Evolutionary conservation across 2,888 invertebrate genomes (phyloP), one percentile per base, ranked within the genome.

Genomic region (Agonopterix arenella): DNA sequence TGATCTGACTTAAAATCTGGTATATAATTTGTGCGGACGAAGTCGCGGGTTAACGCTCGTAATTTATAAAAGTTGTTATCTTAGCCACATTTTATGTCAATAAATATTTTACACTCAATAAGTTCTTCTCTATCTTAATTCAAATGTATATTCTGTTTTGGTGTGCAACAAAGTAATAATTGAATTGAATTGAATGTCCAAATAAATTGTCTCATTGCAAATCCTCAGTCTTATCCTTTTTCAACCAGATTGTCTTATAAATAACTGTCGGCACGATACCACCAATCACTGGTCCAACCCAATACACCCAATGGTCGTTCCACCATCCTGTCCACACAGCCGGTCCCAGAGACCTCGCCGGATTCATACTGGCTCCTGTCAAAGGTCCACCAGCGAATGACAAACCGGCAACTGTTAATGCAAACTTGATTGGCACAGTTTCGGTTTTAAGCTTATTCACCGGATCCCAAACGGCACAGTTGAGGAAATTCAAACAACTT

Each of bases 341-440:
- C 0, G 95, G 95, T 0, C 90, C 95, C 11, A 96, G 89, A 4
- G 92, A 89, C 54, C 94, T 90, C 0, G 92, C 93, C 0, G 94
- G 94, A 66, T 94, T 94, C 92, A 94, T 91, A 66, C 93, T 92
- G 43, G 92, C 92, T 0, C 93, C 93, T 0, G 95, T 95, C 57
- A 92, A 90, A 1, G 93, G 92, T 4, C 92, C 93, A 28, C 93
- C 93, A 2, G 91, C 91, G 51, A 93, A 80, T 1, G 93, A 93
- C 51, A 95, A 76, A 0, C 90, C 92, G 11, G 90, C 79, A 54
- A 95, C 84, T 2, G 93, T 88, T 47, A 95, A 81, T 47, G 93
- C 95, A 61, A 94, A 94, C 63, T 93, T 92, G 11, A 95, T 71
- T 1, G 94, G 76, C 1, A 84, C 74, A 0, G 93, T 93, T 57